A percentile compares a stretch with the other conserved stretches of the same genome.
Conservation (phyloP, 2,113 vertebrate species). For the Collichthys lucidus region DNA sequence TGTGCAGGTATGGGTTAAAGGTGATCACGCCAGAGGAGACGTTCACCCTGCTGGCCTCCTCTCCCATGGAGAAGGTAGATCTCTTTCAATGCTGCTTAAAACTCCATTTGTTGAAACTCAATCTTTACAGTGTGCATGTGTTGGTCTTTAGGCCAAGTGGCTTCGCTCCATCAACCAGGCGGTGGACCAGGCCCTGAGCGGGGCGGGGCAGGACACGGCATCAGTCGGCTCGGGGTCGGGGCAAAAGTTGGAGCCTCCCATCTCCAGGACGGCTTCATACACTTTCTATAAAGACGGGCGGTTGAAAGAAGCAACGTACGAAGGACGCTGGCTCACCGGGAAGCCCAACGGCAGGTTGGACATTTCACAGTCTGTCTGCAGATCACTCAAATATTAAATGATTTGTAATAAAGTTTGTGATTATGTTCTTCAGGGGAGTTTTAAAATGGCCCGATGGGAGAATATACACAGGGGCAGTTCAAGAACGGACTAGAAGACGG, state of each 20-base stretch:
- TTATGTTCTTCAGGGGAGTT: conserved; percentile 84
- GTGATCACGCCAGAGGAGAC: conserved; percentile 96
- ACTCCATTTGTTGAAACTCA: not conserved
- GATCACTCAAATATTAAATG: not conserved
- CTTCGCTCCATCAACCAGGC: conserved; percentile 94
- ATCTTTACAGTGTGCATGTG: not conserved
- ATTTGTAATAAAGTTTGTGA: not conserved
- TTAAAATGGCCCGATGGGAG: conserved; percentile 95
- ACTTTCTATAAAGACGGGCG: conserved; percentile 96
- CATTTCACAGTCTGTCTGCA: too few relatives aligned
- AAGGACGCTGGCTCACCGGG: conserved; percentile 93
- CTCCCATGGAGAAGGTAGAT: conserved; percentile 92
- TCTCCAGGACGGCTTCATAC: conserved; percentile 93
- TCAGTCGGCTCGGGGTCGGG: conserved; percentile 71
- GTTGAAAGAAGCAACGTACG: conserved; percentile 92
- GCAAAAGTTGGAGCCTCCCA: conserved; percentile 90
- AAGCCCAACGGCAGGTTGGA: conserved; percentile 95
- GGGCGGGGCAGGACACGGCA: conserved; percentile 79
- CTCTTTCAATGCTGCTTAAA: not conserved
- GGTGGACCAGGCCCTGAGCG: conserved; percentile 91
- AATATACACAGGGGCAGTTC: conserved; percentile 92
- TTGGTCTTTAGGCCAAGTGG: conserved; percentile 89
- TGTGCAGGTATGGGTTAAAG: conserved; percentile 91
- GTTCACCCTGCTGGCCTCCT: conserved; percentile 92
- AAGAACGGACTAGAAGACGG: conserved; percentile 95